Percentiles rank a stretch among this genome's conserved stretches.
These are phyloP conservation scores for Perodicticus potto DNA, from an alignment of 2,797 vertebrate genomes.

Conservation along the genomic window DNA sequence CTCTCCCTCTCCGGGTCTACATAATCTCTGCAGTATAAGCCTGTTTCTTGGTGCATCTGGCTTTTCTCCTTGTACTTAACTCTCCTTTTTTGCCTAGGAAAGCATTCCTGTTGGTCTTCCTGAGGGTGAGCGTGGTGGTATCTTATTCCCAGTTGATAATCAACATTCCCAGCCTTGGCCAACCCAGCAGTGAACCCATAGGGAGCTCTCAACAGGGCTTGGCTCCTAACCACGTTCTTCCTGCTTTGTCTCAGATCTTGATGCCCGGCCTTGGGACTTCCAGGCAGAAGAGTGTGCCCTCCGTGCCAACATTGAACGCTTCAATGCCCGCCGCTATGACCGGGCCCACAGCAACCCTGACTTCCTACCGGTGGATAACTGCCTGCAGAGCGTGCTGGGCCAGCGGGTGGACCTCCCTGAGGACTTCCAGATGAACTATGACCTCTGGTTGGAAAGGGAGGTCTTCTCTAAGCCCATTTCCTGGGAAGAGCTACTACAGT, in stretches of 20 bases:
- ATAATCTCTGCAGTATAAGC: background rate
- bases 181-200: background rate
- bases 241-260: conserved; percentile 86
- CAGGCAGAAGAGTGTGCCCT: conserved; percentile 92
- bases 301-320: conserved; percentile 92
- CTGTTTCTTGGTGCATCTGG: background rate
- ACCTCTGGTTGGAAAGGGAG: conserved; percentile 94
- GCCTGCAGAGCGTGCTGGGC: conserved; percentile 93
- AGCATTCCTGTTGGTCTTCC: background rate
- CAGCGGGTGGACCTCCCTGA: conserved; percentile 92
- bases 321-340: conserved; percentile 93
- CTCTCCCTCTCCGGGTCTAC: background rate
- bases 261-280: conserved; percentile 92
- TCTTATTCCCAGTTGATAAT: background rate
- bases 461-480: conserved; percentile 94
- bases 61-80: background rate
- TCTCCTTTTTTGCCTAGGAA: background rate
- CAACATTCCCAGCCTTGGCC: background rate
- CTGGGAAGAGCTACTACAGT: conserved; percentile 94
- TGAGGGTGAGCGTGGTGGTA: background rate
- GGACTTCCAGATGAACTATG: conserved; percentile 94
- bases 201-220: background rate
- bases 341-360: conserved; percentile 91
- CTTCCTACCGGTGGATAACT: conserved; percentile 93
- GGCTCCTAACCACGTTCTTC: background rate